Conservation (phyloP, 2,888 invertebrate species). For the Xestia xanthographa region DNA sequence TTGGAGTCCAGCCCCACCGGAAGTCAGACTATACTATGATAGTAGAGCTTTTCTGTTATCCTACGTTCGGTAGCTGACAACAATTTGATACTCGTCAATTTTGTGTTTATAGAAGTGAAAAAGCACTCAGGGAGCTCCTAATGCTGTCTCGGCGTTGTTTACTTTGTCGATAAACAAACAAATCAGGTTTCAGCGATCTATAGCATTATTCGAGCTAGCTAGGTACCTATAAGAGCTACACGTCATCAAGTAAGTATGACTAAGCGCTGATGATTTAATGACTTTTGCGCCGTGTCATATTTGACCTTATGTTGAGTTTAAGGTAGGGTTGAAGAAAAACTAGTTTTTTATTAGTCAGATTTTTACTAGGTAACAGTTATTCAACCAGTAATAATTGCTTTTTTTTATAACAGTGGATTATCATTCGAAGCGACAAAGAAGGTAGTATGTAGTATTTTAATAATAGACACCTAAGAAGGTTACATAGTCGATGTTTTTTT, state of each 20-base stretch:
- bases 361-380: background rate
- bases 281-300: conserved; percentile 41
- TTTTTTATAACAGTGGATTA: background rate
- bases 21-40: conserved; percentile 12
- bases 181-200: conserved; percentile 70
- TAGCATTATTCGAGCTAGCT: conserved; percentile 38
- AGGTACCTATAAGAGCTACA: conserved; percentile 27
- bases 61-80: conserved; percentile 37
- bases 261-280: conserved; percentile 53
- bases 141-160: conserved; percentile 63
- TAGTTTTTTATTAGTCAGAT: conserved; percentile 6
- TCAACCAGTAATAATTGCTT: background rate
- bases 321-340: conserved; percentile 13
- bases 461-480: conserved; percentile 6
- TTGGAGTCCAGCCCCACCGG: background rate
- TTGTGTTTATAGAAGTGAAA: conserved; percentile 71
- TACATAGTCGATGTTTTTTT: background rate
- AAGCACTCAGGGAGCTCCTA: conserved; percentile 69
- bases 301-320: conserved; percentile 45
- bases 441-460: conserved; percentile 15
- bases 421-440: background rate
- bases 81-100: conserved; percentile 69
- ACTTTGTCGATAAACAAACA: conserved; percentile 65
- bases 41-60: conserved; percentile 2
- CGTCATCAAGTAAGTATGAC: conserved; percentile 53